Evolutionary conservation across 1,140 invertebrate genomes (phyloP).

Genomic region (Drosophila guanche): DNA sequence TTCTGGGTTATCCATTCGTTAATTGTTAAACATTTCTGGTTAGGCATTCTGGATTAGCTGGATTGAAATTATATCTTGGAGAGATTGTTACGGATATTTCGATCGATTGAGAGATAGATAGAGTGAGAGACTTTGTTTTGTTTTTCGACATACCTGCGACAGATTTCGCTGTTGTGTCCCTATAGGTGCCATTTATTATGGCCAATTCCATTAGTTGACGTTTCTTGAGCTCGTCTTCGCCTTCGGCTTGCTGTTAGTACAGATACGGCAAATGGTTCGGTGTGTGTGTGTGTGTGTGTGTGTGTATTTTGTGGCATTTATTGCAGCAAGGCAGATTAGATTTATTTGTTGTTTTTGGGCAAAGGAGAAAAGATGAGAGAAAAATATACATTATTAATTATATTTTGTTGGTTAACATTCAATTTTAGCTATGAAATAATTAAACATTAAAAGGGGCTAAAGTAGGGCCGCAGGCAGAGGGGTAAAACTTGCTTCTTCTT

Average conservation of each 20-base stretch:
- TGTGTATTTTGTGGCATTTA: slow-evolving; percentile 49
- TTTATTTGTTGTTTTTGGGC: slow-evolving; percentile 31
- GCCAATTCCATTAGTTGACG: slow-evolving; percentile 99
- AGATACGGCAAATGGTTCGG: slow-evolving; percentile 32
- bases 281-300: slow-evolving; percentile 38
- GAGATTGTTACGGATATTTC: slow-evolving; percentile 6
- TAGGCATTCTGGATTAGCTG: slow-evolving; percentile 34
- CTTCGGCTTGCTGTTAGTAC: slow-evolving; percentile 94
- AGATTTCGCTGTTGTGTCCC: slow-evolving; percentile 95
- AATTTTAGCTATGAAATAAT: slow-evolving; percentile 54
- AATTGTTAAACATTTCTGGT: slow-evolving; percentile 1
- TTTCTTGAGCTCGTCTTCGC: slow-evolving; percentile 99
- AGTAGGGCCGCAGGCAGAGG: slow-evolving; percentile 15
- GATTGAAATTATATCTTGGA: slow-evolving; percentile 31
- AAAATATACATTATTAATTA: slow-evolving; percentile 68
- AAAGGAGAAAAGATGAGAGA: slow-evolving; percentile 72
- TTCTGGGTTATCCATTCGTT: too few species aligned
- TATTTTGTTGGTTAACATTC: slow-evolving; percentile 53
- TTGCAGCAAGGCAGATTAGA: slow-evolving; percentile 75
- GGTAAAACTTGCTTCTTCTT: slow-evolving; percentile 19
- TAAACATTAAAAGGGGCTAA: slow-evolving; percentile 44
- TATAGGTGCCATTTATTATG: slow-evolving; percentile 99
- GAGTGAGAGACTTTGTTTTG: slow-evolving; percentile 14
- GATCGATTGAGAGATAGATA: neutral
- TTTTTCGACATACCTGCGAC: slow-evolving; percentile 85